Percentiles rank a stretch among this genome's conserved stretches.
These are phyloP conservation scores for Drosophila novamexicana DNA, from an alignment of 1,140 invertebrate genomes.

Conservation along the genomic window DNA sequence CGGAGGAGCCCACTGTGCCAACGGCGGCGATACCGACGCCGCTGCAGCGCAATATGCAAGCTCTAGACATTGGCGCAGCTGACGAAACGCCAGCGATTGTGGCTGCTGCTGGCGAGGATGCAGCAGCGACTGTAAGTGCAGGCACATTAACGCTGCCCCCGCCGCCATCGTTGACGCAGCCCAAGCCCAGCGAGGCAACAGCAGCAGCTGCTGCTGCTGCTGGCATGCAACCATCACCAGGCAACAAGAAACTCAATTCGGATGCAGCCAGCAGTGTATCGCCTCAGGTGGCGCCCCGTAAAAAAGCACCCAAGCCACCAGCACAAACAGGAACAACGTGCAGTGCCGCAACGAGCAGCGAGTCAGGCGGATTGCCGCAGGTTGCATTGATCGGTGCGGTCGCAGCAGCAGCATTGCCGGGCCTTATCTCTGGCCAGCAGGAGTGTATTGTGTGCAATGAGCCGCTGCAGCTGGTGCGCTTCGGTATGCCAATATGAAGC, in stretches of 20 bases:
- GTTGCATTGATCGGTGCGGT: constrained; percentile 18
- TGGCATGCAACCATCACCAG: constrained; percentile 52
- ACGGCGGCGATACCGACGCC: constrained; percentile 28
- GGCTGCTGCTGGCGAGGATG: constrained; percentile 29
- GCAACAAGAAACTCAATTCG: constrained; percentile 72
- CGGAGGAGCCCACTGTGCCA: constrained; percentile 20
- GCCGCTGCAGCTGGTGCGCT: constrained; percentile 86
- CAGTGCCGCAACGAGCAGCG: not conserved
- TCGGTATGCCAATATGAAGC: constrained; percentile 32
- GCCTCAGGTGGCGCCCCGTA: constrained; percentile 73
- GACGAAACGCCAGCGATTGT: constrained; percentile 11
- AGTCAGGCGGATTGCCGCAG: constrained; percentile 31
- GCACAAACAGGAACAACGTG: constrained; percentile 19
- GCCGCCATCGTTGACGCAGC: constrained; percentile 33
- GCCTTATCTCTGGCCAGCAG: constrained; percentile 76
- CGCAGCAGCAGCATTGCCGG: constrained; percentile 25
- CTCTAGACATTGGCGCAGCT: constrained; percentile 16
- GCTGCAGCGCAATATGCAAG: constrained; percentile 45
- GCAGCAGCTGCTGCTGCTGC: constrained; percentile 9
- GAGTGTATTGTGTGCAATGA: constrained; percentile 92
- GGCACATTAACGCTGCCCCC: constrained; percentile 28
- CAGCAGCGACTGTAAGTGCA: constrained; percentile 36
- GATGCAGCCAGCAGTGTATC: constrained; percentile 55
- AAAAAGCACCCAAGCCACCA: constrained; percentile 78
- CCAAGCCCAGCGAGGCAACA: constrained; percentile 30